A percentile compares a stretch with the other conserved stretches of the same genome.
Evolutionary conservation across 1,140 invertebrate genomes (phyloP).

Genomic region (Zophobas morio): DNA sequence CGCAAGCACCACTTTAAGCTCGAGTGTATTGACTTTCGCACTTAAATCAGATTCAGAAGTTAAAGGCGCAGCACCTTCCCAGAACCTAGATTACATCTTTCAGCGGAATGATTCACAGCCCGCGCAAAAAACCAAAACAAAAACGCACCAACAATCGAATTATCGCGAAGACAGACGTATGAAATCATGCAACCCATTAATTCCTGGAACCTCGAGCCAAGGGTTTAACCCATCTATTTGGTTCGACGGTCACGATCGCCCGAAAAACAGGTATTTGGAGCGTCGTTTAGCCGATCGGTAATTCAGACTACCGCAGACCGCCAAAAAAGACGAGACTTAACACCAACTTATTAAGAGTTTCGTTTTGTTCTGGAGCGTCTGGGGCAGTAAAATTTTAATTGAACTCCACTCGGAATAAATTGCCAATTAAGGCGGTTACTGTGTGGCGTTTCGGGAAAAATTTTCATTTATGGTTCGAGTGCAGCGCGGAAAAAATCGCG

Average conservation of each 20-base stretch:
- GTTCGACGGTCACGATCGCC: conserved; percentile 35
- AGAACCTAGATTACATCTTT: too few species aligned
- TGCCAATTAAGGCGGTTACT: conserved; percentile 19
- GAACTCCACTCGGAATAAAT: conserved; percentile 25
- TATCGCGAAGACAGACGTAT: background rate
- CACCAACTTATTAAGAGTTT: conserved; percentile 38
- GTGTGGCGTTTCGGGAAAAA: background rate
- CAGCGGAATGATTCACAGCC: too few species aligned
- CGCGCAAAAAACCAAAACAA: background rate
- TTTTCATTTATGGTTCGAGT: conserved; percentile 25
- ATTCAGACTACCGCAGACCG: conserved; percentile 27
- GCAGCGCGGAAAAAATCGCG: background rate
- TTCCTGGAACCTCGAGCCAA: conserved; percentile 14
- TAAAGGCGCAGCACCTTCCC: too few species aligned
- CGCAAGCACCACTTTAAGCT: too few species aligned
- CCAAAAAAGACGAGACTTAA: conserved; percentile 34
- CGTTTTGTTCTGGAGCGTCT: conserved; percentile 29
- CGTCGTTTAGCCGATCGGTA: conserved; percentile 15
- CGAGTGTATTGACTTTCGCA: too few species aligned
- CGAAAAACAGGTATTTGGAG: conserved; percentile 35
- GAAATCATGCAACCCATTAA: conserved; percentile 7
- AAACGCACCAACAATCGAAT: background rate
- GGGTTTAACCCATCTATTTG: conserved; percentile 26
- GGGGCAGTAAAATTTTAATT: conserved; percentile 33
- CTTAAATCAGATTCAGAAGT: too few species aligned